Conservation (phyloP, 2,888 invertebrate species). For the Agriopis marginaria region DNA sequence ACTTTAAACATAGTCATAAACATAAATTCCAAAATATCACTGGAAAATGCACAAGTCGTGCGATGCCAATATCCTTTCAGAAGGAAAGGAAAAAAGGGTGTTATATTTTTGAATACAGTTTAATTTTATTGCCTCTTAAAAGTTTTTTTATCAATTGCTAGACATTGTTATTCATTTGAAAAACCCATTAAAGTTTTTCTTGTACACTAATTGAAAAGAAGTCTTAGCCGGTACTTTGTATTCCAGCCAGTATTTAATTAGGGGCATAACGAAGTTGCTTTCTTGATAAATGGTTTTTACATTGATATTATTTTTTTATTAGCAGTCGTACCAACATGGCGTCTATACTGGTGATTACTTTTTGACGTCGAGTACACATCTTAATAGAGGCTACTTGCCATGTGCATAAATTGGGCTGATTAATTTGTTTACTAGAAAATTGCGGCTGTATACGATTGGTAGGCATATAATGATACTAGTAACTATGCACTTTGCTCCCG, state of each 20-base stretch:
- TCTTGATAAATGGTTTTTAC: conserved; percentile 27
- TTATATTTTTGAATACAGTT: background rate
- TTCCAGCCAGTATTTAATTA: conserved; percentile 32
- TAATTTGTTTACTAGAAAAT: too few species aligned
- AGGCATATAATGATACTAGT: too few species aligned
- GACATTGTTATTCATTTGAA: background rate
- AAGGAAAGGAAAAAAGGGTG: background rate
- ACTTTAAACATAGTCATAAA: too few species aligned
- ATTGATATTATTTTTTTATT: conserved; percentile 25
- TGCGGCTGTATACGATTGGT: too few species aligned
- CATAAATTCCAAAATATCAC: too few species aligned
- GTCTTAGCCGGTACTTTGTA: conserved; percentile 22
- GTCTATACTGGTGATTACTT: conserved; percentile 11
- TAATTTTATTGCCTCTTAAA: too few species aligned
- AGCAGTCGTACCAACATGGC: conserved; percentile 3
- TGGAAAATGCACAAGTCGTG: too few species aligned
- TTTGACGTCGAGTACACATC: background rate
- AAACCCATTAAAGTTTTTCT: conserved; percentile 7
- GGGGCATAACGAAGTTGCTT: conserved; percentile 19
- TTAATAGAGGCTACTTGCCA: background rate
- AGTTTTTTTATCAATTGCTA: too few species aligned
- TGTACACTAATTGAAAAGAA: conserved; percentile 29
- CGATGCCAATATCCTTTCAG: too few species aligned
- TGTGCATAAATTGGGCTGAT: background rate
- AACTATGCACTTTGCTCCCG: too few species aligned